phyloP scores from a whole-genome alignment of 2,113 vertebrate genomes.

The Prochilodus magdalenae region DNA sequence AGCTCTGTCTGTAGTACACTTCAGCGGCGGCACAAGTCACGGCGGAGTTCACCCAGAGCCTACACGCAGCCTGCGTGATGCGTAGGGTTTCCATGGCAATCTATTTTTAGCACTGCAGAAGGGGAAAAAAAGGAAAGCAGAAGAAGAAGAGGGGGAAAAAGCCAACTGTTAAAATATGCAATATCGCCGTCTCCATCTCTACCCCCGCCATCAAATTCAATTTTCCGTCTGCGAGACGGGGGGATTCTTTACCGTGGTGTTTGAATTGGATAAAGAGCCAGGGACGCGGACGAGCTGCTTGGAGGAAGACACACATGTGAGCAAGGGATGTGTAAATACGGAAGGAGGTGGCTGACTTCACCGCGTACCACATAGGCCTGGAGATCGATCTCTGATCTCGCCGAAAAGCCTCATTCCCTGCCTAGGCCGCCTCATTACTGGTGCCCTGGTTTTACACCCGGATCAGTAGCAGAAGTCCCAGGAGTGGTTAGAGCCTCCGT shows the following conservation, averaged over 20 bases:
- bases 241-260: conserved; percentile 11
- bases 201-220: conserved; percentile 37
- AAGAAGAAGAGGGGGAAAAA: conserved; percentile 59
- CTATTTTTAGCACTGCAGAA: conserved; percentile 73
- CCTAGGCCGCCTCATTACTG: neutral
- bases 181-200: conserved; percentile 39
- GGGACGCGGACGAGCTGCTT: conserved; percentile 2
- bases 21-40: conserved; percentile 27
- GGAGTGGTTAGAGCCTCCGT: conserved; percentile 46
- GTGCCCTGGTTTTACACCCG: conserved; percentile 51
- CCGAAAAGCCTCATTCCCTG: conserved; percentile 15
- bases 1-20: conserved; percentile 16
- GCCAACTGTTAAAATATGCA: conserved; percentile 78
- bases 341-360: neutral
- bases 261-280: neutral
- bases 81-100: conserved; percentile 83
- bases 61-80: conserved; percentile 70
- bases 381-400: conserved; percentile 25
- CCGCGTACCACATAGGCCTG: neutral
- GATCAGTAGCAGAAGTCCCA: conserved; percentile 58
- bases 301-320: neutral
- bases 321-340: neutral
- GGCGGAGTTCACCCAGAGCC: conserved; percentile 24
- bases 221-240: neutral
- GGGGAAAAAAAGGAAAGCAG: neutral